These are phyloP conservation scores for Tachina lurida DNA, from an alignment of 2,888 invertebrate species.

Conservation along the genomic window DNA sequence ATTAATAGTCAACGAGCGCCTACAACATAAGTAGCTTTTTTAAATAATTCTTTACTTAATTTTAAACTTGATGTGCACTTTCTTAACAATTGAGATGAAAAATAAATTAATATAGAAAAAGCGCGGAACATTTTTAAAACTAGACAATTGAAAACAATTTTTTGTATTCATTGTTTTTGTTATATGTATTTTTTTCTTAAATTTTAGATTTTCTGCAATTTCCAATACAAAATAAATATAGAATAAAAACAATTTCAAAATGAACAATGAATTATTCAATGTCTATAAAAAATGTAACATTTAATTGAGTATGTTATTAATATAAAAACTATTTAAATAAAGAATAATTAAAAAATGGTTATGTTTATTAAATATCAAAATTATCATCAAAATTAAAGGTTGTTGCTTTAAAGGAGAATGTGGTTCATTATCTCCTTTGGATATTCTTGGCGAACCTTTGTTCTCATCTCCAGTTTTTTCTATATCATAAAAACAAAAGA, in stretches of 20 bases:
- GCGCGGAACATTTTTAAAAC: conserved; percentile 57
- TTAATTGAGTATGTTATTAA: conserved; percentile 35
- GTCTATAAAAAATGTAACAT: conserved; percentile 40
- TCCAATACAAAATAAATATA: conserved; percentile 37
- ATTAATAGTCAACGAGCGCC: conserved; percentile 55
- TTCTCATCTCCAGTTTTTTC: conserved; percentile 21
- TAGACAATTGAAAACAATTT: conserved; percentile 46
- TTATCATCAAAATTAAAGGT: conserved; percentile 5
- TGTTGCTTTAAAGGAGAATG: conserved; percentile 37
- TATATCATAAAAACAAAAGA: conserved; percentile 22
- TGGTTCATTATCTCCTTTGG: conserved; percentile 32
- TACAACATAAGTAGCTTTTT: conserved; percentile 15
- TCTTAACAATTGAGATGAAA: conserved; percentile 47
- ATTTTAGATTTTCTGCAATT: conserved; percentile 65
- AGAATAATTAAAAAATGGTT: conserved; percentile 19
- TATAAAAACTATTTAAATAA: conserved; percentile 6
- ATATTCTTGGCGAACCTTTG: conserved; percentile 32
- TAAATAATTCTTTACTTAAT: conserved; percentile 36
- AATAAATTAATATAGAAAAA: conserved; percentile 66
- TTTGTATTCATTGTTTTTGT: conserved; percentile 50
- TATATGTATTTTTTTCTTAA: conserved; percentile 51
- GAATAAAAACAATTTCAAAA: conserved; percentile 46
- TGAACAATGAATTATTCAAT: conserved; percentile 48
- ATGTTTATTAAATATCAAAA: conserved; percentile 51
- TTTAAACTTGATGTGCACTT: conserved; percentile 28